Evolutionary conservation across 2,113 vertebrate species (phyloP), one percentile per base, ranked within the genome.

Genomic region (Lathamus discolor): DNA sequence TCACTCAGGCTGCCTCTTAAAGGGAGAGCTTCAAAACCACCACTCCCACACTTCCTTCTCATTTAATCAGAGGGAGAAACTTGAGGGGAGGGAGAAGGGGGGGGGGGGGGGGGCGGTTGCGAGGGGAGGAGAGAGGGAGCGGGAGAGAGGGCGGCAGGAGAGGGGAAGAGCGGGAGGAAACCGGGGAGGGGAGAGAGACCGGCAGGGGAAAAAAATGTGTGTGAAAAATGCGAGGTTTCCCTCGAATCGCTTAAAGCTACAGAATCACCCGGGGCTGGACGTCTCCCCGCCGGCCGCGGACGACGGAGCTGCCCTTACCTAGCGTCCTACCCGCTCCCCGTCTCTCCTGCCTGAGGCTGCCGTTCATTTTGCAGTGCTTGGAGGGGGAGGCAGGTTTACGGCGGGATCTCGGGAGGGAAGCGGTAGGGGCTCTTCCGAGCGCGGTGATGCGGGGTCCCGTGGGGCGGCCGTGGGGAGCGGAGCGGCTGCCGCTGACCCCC

Each of bases 1-100:
- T 98, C 98, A 98, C 97, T 97, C 97, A 97, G 95, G 97, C 98
- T 97, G 97, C 98, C 98, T 98, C 98, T 98, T 98, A 98, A 98
- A 98, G 98, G 98, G 98, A 98, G 97, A 98, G 97, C 98, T 97
- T 96, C 97, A 92, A 92, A 95, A 97, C 97, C 96, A 97, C 97
- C 98, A 94, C 98, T 98, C 97, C 98, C 97, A 97, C 98, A 97
- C 97, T 96, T 93, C 97, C 97, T 94, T 97, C 91, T 95, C 97
- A 97, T 97, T 97, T 98, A 97, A 98, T 97, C 97, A 91, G 97
- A 93, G 97, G 96, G 97, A 96, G 95, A 95, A 95, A 94, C 83
- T 82, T 80, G 72, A 84, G 91, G 91, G 80, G 83, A 69, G 87
- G 88, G 85, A 74, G 83, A 29, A 52, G 17, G 49, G 27, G 11